Percentiles rank a stretch among this genome's conserved stretches.
Evolutionary conservation across 2,888 invertebrate species (phyloP).

Genomic region (Drosophila kuntzei): DNA sequence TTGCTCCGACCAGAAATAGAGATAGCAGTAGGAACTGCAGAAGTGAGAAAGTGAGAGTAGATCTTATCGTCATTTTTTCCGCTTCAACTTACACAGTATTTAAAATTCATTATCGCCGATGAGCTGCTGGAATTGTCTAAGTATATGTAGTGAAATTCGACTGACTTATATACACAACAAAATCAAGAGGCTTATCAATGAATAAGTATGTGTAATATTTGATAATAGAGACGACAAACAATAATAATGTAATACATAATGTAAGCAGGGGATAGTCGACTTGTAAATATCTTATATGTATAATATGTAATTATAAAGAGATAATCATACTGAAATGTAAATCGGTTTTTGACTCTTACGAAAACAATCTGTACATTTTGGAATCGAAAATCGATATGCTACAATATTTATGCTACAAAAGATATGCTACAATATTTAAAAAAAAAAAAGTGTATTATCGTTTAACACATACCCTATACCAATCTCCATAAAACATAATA

Average conservation of each 20-base stretch:
- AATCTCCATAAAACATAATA: too few species aligned
- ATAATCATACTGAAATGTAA: too few species aligned
- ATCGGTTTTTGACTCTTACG: too few species aligned
- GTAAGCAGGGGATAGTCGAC: background rate
- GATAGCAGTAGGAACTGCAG: constrained; percentile 50
- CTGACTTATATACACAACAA: constrained; percentile 30
- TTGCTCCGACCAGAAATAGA: constrained; percentile 37
- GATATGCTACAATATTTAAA: too few species aligned
- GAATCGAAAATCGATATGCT: too few species aligned
- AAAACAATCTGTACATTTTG: too few species aligned
- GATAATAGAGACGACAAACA: constrained; percentile 4
- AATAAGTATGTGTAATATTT: background rate
- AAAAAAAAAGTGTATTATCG: too few species aligned
- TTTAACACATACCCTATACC: too few species aligned
- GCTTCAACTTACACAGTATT: constrained; percentile 48
- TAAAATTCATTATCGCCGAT: constrained; percentile 35
- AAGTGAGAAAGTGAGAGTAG: background rate
- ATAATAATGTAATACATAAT: background rate
- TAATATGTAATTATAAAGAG: too few species aligned
- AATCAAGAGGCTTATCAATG: constrained; percentile 1
- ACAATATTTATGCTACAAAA: too few species aligned
- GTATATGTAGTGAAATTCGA: background rate
- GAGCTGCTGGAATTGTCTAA: constrained; percentile 1
- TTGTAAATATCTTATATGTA: too few species aligned
- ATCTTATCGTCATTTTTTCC: background rate